Evolutionary conservation across 1,140 invertebrate genomes (phyloP).

Genomic region (Drosophila busckii): DNA sequence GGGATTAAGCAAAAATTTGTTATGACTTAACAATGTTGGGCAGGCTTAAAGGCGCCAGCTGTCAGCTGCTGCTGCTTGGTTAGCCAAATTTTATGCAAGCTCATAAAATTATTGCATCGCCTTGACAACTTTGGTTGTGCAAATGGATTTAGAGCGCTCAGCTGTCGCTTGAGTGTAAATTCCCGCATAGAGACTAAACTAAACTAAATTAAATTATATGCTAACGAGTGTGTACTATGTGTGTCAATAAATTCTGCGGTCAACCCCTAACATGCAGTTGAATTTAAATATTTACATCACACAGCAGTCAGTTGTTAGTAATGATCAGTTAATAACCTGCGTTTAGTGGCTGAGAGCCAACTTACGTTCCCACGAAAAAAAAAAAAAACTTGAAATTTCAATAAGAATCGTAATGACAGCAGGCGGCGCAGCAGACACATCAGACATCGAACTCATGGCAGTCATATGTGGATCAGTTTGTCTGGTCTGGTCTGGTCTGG

Average conservation of each 20-base stretch:
- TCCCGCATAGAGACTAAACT: conserved; percentile 31
- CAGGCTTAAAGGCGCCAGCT: conserved; percentile 50
- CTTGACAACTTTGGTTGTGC: conserved; percentile 68
- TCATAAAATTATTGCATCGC: conserved; percentile 48
- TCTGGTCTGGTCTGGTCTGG: conserved; percentile 30
- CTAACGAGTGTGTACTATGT: too few species aligned
- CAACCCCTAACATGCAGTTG: too few species aligned
- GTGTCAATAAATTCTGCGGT: too few species aligned
- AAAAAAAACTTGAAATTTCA: conserved; percentile 55
- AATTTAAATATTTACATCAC: too few species aligned
- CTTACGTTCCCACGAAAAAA: too few species aligned
- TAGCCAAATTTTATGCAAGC: conserved; percentile 39
- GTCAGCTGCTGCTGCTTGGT: conserved; percentile 52
- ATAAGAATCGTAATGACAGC: too few species aligned
- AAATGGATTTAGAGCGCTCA: conserved; percentile 37
- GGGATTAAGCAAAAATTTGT: conserved; percentile 45
- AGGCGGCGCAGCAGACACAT: conserved; percentile 35
- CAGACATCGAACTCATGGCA: conserved; percentile 40
- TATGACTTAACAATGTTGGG: conserved; percentile 67
- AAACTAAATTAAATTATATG: too few species aligned
- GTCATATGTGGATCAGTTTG: conserved; percentile 50
- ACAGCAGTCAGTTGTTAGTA: too few species aligned
- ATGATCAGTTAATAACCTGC: too few species aligned
- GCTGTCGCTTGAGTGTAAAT: conserved; percentile 39
- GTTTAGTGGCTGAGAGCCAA: too few species aligned